Base-by-base conservation (phyloP, 2,888 invertebrate species). In the Idaea aversata region DNA sequence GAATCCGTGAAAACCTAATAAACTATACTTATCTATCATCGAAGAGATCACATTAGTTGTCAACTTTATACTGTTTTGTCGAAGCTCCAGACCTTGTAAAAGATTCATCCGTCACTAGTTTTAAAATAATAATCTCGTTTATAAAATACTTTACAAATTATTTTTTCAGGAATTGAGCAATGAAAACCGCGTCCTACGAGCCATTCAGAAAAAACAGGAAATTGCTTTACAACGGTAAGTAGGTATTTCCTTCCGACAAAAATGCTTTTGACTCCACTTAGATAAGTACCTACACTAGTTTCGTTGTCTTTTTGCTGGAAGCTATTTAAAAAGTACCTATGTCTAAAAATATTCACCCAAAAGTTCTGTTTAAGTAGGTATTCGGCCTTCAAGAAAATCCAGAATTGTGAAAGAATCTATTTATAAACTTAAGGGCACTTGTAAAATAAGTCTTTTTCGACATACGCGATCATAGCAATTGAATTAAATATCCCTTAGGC, bases 151-250 rank as follows among this genome's bases (percentile, higher is more conserved):
- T 13, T 59, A 34, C 35, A 61, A 47, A 61, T 65, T 64, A 62
- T 60, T 65, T 61, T 84, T 85, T 60, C 77, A 90, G 90, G 91
- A 91, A 72, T 76, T 90, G 47, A 90, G 88, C 74, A 91, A 96
- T 79, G 97, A 97, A 84, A 97, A 97, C 81, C 94, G 95, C 74
- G 93, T 96, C 58, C 83, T 97, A 38, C 95, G 95, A 75, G 96
- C 95, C 4, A 86, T 97, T 58, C 97, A 97, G 84, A 97, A 96
- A 81, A 94, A 97, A 63, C 97, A 97, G 77, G 97, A 97, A 77
- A 94, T 95, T 67, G 97, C 97, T 0, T 85, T 97, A 63, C 95
- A 95, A 74, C 96, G 95, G 93, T 95, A 90, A 67, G 61, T 95
- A 90, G 67, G 61, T 13, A 34, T n/a, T 38, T 47, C 13, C 47